Evolutionary conservation across 2,888 invertebrate species (phyloP), one percentile per base, ranked within the genome.

Genomic region (Malacosoma neustria): DNA sequence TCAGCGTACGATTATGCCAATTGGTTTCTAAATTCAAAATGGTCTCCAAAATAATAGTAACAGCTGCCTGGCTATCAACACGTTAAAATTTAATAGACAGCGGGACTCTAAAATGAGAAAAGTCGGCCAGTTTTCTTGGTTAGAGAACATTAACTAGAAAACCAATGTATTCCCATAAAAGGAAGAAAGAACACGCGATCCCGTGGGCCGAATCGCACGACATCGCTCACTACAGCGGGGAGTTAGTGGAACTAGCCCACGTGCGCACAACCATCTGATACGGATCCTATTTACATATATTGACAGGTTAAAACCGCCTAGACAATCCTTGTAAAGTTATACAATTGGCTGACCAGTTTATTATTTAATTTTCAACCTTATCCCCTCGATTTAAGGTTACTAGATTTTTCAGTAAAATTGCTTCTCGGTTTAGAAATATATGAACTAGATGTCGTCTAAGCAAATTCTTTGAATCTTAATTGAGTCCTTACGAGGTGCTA

Each of bases 401-500:
- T 7, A 33, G 14, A 35, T 4, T 22, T 13, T 6, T 13, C 13
- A 13, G 7, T 13, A 32, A 13, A 2, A 3, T 22, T 22, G 22
- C 9, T 22, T 22, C 9, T 22, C 2, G 9, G 5, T 22, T 7
- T 22, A 22, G 22, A 22, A 22, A 22, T 22, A 9, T 22, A 9
- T 22, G 6, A 22, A 9, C 9, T 9, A 22, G 22, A 2, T 7
- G 22, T 4, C 5, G 22, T 3, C 22, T 22, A 9, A 22, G 22
- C 22, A 22, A 22, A 22, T 22, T 22, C 22, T 22, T 22, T 72
- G 56, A 71, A 74, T 72, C 72, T 81, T 81, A 84, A 82, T 81
- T 79, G 71, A 76, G 64, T 72, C 74, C 73, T 74, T 77, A 75
- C 71, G 66, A 72, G 69, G 61, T 60, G 74, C 77, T 79, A 74